Evolutionary conservation across 2,113 vertebrate genomes (phyloP).

Genomic region (Halichoerus grypus): DNA sequence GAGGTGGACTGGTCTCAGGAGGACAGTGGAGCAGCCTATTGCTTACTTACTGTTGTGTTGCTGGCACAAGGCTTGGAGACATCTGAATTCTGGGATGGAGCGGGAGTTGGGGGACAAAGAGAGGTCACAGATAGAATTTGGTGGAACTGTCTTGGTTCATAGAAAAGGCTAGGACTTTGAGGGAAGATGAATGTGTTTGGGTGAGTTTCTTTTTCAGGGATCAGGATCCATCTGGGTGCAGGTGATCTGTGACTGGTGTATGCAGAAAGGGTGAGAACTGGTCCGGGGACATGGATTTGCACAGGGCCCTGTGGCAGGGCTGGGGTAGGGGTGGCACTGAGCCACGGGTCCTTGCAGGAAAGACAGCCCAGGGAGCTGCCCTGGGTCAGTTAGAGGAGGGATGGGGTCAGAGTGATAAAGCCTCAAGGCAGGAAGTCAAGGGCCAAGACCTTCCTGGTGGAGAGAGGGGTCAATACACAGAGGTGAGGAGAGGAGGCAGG

Average conservation of each 20-base stretch:
- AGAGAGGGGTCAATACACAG: neutral
- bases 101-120: neutral
- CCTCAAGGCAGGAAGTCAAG: neutral
- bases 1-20: neutral
- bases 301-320: neutral
- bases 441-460: neutral
- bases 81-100: neutral
- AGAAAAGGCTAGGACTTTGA: neutral
- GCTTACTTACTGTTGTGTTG: neutral
- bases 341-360: neutral
- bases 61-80: neutral
- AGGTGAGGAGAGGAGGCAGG: too few species aligned
- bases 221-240: neutral
- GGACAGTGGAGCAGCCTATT: fast-evolving
- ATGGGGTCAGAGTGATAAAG: neutral
- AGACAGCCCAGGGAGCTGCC: neutral
- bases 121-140: neutral
- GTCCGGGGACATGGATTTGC: neutral
- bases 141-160: neutral
- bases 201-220: neutral
- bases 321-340: too few species aligned
- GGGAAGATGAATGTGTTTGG: neutral
- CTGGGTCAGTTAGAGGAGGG: neutral
- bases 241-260: too few species aligned
- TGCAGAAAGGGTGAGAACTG: neutral